phyloP scores from a whole-genome alignment of 2,888 invertebrate species.

The Eretmocerus hayati region DNA sequence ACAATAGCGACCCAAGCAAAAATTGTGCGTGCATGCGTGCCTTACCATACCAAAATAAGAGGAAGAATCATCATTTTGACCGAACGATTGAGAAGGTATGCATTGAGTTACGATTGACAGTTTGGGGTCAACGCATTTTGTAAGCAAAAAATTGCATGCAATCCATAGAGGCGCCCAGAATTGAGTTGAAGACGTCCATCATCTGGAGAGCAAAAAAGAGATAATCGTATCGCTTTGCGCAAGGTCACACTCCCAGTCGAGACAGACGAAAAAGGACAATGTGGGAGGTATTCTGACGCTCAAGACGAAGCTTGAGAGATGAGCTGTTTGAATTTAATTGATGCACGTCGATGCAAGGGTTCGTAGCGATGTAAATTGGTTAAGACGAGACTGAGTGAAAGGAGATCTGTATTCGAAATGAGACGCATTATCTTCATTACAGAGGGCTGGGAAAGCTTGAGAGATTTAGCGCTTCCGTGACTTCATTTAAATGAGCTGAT shows the following conservation, averaged over 20 bases:
- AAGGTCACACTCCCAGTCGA: not conserved
- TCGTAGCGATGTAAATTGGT: constrained; percentile 9
- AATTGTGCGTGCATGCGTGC: no score
- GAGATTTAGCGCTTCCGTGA: no score
- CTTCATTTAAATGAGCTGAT: no score
- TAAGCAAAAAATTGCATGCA: not conserved
- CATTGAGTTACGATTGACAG: no score
- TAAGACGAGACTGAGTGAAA: constrained; percentile 8
- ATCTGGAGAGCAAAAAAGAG: constrained; percentile 1
- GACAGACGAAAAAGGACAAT: constrained; percentile 14
- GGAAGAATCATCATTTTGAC: no score
- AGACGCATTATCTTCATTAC: constrained; percentile 6
- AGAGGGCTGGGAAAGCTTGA: constrained; percentile 2
- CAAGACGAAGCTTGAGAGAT: not conserved
- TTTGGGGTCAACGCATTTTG: constrained; percentile 6
- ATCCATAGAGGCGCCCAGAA: no score
- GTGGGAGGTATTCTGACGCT: constrained; percentile 16
- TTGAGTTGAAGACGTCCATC: no score
- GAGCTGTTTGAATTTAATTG: constrained; percentile 14
- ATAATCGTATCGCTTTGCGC: constrained; percentile 3
- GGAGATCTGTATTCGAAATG: not conserved
- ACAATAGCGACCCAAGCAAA: no score
- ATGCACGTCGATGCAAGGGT: constrained; percentile 5
- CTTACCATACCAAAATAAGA: no score
- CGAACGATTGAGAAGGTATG: no score